Conservation (phyloP, 2,888 invertebrate genomes). For the Trissolcus japonicus region DNA sequence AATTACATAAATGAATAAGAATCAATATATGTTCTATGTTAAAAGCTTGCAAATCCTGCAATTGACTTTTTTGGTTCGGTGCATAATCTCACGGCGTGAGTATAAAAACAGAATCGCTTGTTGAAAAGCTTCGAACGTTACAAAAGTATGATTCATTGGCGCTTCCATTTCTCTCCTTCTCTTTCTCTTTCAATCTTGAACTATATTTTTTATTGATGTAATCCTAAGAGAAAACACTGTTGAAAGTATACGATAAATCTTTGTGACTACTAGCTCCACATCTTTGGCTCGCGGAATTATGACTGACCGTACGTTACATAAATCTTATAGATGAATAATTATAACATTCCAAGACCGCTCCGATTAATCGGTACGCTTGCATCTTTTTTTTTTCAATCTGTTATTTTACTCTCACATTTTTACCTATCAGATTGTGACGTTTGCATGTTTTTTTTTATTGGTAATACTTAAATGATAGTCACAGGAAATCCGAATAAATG, state of each 20-base stretch:
- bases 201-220: conserved; percentile 11
- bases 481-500: conserved; percentile 31
- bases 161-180: too few species aligned
- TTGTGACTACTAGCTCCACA: conserved; percentile 72
- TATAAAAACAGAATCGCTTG: conserved; percentile 24
- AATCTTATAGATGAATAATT: conserved; percentile 60
- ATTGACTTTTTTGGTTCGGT: conserved; percentile 30
- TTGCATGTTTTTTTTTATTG: too few species aligned
- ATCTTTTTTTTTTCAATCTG: too few species aligned
- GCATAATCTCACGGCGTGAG: conserved; percentile 41
- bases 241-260: conserved; percentile 63
- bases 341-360: conserved; percentile 14
- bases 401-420: too few species aligned
- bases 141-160: conserved; percentile 22
- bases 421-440: conserved; percentile 9
- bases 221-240: conserved; percentile 61
- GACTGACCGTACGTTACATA: conserved; percentile 69
- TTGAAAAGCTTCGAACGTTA: conserved; percentile 36
- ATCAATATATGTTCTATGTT: background rate
- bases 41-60: conserved; percentile 25
- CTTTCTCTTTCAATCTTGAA: too few species aligned
- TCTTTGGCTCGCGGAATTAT: conserved; percentile 75
- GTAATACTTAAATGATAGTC: conserved; percentile 20
- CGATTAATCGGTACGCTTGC: too few species aligned
- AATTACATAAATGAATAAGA: background rate